These are phyloP conservation scores for Aphelenchoides fujianensis DNA, from an alignment of 1,140 invertebrate species.

Conservation along the genomic window DNA sequence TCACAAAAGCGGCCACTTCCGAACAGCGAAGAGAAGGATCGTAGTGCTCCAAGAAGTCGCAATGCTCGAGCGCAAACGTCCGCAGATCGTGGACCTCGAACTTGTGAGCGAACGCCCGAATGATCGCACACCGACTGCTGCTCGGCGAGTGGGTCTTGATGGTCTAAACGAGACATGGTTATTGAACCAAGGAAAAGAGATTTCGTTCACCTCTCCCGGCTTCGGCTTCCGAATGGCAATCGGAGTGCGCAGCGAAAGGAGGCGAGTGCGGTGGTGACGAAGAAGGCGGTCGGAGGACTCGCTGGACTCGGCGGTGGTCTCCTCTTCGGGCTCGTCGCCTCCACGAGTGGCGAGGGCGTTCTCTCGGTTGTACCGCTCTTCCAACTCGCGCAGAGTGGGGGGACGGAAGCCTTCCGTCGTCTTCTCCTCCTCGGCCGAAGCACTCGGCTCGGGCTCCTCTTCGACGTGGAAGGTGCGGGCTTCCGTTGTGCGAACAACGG, in stretches of 20 bases:
- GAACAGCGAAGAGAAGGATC: not conserved
- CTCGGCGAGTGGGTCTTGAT: not conserved
- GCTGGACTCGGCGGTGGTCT: not conserved
- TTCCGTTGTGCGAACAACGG: not conserved
- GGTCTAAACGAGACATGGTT: no score
- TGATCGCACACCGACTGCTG: constrained; percentile 1
- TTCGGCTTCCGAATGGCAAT: not conserved
- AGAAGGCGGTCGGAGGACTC: constrained; percentile 5
- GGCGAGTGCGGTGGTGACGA: not conserved
- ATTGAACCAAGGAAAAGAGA: no score
- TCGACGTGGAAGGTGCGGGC: not conserved
- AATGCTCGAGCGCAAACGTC: not conserved
- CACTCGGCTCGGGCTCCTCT: not conserved
- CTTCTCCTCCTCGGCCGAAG: not conserved
- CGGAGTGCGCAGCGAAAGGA: not conserved
- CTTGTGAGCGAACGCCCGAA: constrained; percentile 1
- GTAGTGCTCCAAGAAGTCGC: not conserved
- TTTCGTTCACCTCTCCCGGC: constrained; percentile 3
- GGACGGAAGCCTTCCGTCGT: no score
- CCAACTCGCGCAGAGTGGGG: not conserved
- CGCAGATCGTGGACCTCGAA: not conserved
- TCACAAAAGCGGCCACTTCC: not conserved
- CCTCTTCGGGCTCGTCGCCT: not conserved
- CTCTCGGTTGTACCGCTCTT: constrained; percentile 7
- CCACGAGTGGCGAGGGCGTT: constrained; percentile 9